Evolutionary conservation across 2,113 vertebrate species (phyloP).

Genomic region (Saccopteryx leptura): DNA sequence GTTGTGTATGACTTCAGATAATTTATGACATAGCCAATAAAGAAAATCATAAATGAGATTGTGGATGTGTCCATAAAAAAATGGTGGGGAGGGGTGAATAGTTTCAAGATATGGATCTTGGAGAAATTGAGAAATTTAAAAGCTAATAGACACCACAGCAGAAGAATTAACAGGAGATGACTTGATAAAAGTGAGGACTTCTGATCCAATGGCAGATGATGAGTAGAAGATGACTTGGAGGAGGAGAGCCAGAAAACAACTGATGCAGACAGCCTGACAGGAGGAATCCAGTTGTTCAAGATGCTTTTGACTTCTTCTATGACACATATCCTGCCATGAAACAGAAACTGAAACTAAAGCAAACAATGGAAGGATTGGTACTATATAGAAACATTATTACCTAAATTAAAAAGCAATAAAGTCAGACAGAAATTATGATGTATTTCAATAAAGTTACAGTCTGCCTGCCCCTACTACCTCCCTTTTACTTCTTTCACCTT

Average conservation of each 20-base stretch:
- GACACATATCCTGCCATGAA: neutral
- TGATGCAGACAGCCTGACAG: neutral
- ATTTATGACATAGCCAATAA: neutral
- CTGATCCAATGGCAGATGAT: neutral
- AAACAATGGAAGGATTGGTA: neutral
- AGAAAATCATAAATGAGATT: neutral
- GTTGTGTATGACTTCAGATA: neutral
- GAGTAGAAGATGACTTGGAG: neutral
- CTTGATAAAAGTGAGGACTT: neutral
- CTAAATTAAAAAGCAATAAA: neutral
- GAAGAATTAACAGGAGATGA: neutral
- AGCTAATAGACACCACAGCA: neutral
- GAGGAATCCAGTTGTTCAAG: neutral
- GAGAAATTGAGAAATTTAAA: neutral
- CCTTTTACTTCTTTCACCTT: neutral
- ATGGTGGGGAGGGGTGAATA: neutral
- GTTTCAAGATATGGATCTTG: neutral
- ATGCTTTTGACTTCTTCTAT: neutral
- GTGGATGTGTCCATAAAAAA: neutral
- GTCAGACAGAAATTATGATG: neutral
- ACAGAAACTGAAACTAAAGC: neutral
- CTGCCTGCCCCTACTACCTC: neutral
- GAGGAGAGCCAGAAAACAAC: neutral
- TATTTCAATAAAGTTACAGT: neutral
- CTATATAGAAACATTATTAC: neutral